Conservation (phyloP, 2,888 invertebrate genomes). For the Cheilosia urbana region DNA sequence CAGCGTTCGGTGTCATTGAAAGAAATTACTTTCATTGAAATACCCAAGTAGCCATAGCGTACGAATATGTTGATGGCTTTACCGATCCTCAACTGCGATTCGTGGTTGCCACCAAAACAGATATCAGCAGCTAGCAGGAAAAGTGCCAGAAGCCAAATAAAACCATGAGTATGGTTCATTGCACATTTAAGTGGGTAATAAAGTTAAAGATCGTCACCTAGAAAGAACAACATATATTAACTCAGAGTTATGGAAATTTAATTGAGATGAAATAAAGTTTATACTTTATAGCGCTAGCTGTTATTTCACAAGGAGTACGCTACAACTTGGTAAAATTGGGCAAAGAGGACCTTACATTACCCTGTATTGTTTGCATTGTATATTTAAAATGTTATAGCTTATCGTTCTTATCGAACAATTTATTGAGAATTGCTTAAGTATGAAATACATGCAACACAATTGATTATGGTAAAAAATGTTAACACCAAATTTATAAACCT, state of each 20-base stretch:
- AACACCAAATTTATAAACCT: no score
- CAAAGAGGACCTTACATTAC: no score
- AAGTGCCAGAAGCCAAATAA: slow-evolving; percentile 81
- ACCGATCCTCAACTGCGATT: slow-evolving; percentile 87
- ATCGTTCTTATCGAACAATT: no score
- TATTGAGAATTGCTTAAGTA: no score
- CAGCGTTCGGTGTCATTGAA: slow-evolving; percentile 91
- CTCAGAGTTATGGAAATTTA: not conserved
- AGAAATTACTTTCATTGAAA: slow-evolving; percentile 93
- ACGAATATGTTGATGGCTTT: slow-evolving; percentile 93
- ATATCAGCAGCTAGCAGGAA: slow-evolving; percentile 79
- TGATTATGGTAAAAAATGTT: no score
- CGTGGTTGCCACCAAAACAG: slow-evolving; percentile 80
- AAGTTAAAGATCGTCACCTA: slow-evolving; percentile 56
- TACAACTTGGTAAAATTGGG: no score
- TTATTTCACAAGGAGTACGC: no score
- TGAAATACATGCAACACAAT: no score
- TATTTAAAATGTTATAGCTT: no score
- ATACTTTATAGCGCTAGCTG: no score
- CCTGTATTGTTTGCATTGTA: no score
- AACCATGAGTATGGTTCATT: slow-evolving; percentile 81
- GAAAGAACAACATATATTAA: slow-evolving; percentile 1
- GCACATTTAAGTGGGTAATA: slow-evolving; percentile 78
- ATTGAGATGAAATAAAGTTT: no score
- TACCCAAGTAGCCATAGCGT: slow-evolving; percentile 91